phyloP scores from a whole-genome alignment of 2,797 vertebrate genomes.

The Paedocypris micromegethes region DNA sequence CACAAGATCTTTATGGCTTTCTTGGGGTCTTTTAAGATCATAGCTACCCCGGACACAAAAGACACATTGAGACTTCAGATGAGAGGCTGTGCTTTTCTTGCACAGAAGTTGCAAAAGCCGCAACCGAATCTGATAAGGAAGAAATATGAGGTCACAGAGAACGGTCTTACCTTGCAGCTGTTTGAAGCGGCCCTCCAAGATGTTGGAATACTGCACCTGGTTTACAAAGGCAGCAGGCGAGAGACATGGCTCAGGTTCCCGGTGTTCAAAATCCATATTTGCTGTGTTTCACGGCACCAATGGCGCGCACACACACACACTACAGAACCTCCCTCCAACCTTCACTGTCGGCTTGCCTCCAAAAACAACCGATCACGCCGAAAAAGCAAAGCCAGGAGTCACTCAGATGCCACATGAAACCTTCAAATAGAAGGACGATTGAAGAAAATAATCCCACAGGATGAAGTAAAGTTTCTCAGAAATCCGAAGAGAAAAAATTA shows the following conservation, averaged over 20 bases:
- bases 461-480: not conserved
- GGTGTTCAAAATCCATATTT: constrained; percentile 69
- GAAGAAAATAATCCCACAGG: not conserved
- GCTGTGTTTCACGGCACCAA: not conserved
- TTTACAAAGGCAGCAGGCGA: constrained; percentile 88
- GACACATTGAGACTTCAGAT: not conserved
- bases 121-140: not conserved
- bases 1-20: not conserved
- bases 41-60: constrained; percentile 1
- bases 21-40: not conserved
- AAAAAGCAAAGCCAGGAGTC: constrained; percentile 11
- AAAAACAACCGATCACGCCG: constrained; percentile 24
- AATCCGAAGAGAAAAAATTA: not conserved
- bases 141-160: not conserved
- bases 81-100: constrained; percentile 1
- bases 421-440: not conserved
- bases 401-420: constrained; percentile 7
- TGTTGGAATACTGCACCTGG: constrained; percentile 82
- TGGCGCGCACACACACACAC: constrained; percentile 43
- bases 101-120: not conserved
- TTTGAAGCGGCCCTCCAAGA: constrained; percentile 89
- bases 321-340: constrained; percentile 27
- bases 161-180: constrained; percentile 86
- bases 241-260: constrained; percentile 69
- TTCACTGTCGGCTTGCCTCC: constrained; percentile 16